These are phyloP conservation scores for Scaptomyza reducta DNA, from an alignment of 2,888 invertebrate species.

Conservation along the genomic window DNA sequence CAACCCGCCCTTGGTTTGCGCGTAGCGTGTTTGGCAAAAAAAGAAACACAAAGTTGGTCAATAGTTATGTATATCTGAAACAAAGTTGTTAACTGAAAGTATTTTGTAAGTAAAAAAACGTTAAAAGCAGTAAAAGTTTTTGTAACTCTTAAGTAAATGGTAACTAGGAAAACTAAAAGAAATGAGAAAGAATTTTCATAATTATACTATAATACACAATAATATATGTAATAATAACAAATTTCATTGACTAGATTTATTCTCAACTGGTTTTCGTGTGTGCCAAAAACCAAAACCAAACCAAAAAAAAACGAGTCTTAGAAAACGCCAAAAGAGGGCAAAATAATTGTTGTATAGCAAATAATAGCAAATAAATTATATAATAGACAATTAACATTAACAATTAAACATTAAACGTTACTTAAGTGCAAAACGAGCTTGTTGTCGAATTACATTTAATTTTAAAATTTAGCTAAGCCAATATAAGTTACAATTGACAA, in stretches of 20 bases:
- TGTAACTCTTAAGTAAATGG: constrained; percentile 49
- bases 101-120: constrained; percentile 64
- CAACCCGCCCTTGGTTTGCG: constrained; percentile 1
- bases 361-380: constrained; percentile 27
- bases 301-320: neutral
- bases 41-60: constrained; percentile 40
- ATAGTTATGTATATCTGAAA: constrained; percentile 58
- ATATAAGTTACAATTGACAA: constrained; percentile 42
- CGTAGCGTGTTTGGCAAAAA: constrained; percentile 32
- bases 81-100: constrained; percentile 75
- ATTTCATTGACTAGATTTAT: constrained; percentile 37
- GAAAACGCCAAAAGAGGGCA: neutral
- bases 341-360: constrained; percentile 58
- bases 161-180: constrained; percentile 36
- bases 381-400: constrained; percentile 35
- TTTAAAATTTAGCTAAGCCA: constrained; percentile 56
- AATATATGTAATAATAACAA: constrained; percentile 15
- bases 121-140: constrained; percentile 56
- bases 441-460: constrained; percentile 74
- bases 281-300: constrained; percentile 17
- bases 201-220: constrained; percentile 27
- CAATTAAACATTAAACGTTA: constrained; percentile 50
- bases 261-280: constrained; percentile 48
- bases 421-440: constrained; percentile 80
- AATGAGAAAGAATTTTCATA: constrained; percentile 33